Conservation (phyloP, 1,140 invertebrate genomes). For the Probaryconus sp. region DNA sequence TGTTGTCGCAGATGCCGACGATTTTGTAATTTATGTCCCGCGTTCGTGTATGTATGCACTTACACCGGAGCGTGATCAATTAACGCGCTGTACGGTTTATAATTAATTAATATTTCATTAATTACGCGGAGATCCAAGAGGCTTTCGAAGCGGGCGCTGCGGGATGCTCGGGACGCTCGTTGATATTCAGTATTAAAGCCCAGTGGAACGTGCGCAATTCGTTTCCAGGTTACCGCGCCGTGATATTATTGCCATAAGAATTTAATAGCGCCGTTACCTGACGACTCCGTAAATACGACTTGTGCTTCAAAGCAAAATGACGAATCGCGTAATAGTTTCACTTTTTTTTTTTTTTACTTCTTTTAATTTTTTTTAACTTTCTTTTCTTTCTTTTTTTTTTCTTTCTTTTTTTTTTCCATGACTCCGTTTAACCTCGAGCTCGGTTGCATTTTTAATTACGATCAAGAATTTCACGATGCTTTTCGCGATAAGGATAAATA, state of each 20-base stretch:
- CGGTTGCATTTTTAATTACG: slow-evolving; percentile 48
- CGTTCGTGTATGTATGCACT: slow-evolving; percentile 49
- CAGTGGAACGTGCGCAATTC: slow-evolving; percentile 56
- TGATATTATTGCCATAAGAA: slow-evolving; percentile 52
- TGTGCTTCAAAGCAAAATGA: slow-evolving; percentile 53
- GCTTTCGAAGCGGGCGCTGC: slow-evolving; percentile 42
- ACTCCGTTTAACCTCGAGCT: slow-evolving; percentile 53
- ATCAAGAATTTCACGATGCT: slow-evolving; percentile 51
- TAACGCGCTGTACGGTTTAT: slow-evolving; percentile 53
- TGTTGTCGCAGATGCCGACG: slow-evolving; percentile 53
- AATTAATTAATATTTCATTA: slow-evolving; percentile 74
- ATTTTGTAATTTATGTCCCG: slow-evolving; percentile 54
- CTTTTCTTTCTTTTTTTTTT: too few relatives aligned
- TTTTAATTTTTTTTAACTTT: too few relatives aligned
- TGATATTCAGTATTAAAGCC: slow-evolving; percentile 57
- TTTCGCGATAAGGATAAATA: slow-evolving; percentile 56
- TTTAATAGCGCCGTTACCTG: slow-evolving; percentile 47
- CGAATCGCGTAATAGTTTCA: slow-evolving; percentile 59
- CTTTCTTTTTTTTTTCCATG: slow-evolving; percentile 58
- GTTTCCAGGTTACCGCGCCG: slow-evolving; percentile 59
- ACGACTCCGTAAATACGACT: slow-evolving; percentile 51
- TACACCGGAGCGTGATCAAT: slow-evolving; percentile 54
- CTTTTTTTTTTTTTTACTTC: too few relatives aligned
- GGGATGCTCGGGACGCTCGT: slow-evolving; percentile 56
- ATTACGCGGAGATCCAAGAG: slow-evolving; percentile 63